Percentiles rank a stretch among this genome's conserved stretches.
These are phyloP conservation scores for Drosophila pandora DNA, from an alignment of 1,140 invertebrate species.

Conservation along the genomic window DNA sequence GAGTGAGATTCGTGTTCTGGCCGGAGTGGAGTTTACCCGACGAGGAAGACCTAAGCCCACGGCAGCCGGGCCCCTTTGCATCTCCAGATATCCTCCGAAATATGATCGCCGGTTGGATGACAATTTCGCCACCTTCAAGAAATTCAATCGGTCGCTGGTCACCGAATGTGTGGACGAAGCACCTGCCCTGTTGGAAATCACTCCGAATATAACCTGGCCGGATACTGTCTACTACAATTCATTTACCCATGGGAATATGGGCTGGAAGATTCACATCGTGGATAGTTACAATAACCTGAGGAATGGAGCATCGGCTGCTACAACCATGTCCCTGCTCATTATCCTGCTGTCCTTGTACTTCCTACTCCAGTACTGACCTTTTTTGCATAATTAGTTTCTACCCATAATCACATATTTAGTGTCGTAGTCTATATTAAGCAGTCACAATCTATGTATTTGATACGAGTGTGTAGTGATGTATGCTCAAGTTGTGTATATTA, in stretches of 20 bases:
- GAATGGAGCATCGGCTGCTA: conserved; percentile 14
- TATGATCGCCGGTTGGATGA: conserved; percentile 91
- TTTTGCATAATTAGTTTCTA: conserved; percentile 16
- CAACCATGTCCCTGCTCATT: conserved; percentile 5
- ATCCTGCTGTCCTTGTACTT: conserved; percentile 27
- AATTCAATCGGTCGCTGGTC: conserved; percentile 91
- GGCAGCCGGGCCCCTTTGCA: conserved; percentile 92
- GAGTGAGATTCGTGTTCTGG: conserved; percentile 90
- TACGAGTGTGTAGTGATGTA: conserved; percentile 16
- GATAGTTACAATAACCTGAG: conserved; percentile 86
- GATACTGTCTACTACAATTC: conserved; percentile 97
- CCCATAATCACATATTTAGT: conserved; percentile 28
- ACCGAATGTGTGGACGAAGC: conserved; percentile 89
- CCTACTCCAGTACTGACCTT: conserved; percentile 40
- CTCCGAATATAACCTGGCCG: conserved; percentile 95
- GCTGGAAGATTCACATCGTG: conserved; percentile 94
- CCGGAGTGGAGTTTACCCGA: conserved; percentile 93
- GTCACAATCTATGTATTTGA: conserved; percentile 51
- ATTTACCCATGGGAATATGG: conserved; percentile 95
- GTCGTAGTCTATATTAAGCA: conserved; percentile 52
- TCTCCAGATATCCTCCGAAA: conserved; percentile 87
- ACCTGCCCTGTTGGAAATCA: conserved; percentile 90
- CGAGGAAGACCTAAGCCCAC: conserved; percentile 91
- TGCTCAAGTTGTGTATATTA: conserved; percentile 50
- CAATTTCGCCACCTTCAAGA: conserved; percentile 90